These are phyloP conservation scores for Vombatus ursinus DNA, from an alignment of 2,113 vertebrate genomes.

Conservation along the genomic window DNA sequence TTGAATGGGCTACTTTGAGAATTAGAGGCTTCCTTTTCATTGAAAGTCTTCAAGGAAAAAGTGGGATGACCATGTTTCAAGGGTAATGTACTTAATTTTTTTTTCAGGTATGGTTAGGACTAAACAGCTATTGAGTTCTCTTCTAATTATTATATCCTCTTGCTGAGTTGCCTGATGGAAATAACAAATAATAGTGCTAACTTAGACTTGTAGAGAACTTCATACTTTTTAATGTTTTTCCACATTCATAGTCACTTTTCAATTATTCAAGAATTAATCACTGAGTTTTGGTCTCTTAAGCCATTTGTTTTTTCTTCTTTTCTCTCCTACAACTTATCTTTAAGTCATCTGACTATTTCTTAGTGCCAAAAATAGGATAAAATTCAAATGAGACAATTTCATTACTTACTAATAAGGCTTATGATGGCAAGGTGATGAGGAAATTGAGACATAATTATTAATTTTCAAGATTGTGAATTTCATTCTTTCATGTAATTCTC, in stretches of 20 bases:
- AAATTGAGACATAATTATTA: not conserved
- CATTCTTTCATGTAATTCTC: not conserved
- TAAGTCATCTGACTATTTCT: not conserved
- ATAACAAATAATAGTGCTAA: not conserved
- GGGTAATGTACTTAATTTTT: no score
- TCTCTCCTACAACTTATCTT: not conserved
- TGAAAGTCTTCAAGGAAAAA: no score
- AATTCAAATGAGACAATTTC: not conserved
- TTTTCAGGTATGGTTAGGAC: not conserved
- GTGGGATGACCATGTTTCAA: no score
- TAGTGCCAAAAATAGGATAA: not conserved
- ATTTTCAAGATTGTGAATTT: not conserved
- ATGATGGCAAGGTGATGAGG: not conserved
- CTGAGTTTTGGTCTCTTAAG: not conserved
- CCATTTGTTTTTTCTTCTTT: not conserved
- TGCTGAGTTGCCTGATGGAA: not conserved
- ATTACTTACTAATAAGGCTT: not conserved
- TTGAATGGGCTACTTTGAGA: no score
- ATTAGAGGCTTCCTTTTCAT: no score
- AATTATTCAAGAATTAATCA: not conserved
- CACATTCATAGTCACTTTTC: not conserved
- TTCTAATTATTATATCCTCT: not conserved
- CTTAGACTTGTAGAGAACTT: not conserved
- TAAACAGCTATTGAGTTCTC: not conserved
- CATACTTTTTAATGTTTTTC: not conserved